Evolutionary conservation across 2,113 vertebrate genomes (phyloP), one percentile per base, ranked within the genome.

Genomic region (Ammospiza caudacuta): DNA sequence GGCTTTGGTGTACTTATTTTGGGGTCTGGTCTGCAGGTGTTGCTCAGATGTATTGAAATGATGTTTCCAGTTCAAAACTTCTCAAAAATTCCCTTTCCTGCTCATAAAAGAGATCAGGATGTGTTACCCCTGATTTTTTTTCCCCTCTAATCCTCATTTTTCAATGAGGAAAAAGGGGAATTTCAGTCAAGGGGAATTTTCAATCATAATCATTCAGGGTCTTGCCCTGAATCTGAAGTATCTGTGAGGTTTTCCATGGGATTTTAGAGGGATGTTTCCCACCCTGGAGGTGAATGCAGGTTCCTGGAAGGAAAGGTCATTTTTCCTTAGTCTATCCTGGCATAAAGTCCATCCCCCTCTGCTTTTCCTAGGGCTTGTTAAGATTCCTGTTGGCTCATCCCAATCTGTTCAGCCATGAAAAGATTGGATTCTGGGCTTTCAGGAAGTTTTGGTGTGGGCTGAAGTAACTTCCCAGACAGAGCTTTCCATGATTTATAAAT

Each of bases 1-100:
- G 9, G 49, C 0, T 0, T 68, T 15, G 28, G 4, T 1, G 39
- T 1, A 24, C 19, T 37, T 5, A 1, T 29, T 57, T 7, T 3
- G 39, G 41, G 22, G 12, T 15, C 28, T 31, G 9, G 3, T 11
- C 6, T 3, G 1, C 23, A 22, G 33, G 46, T 11, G 25, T 17
- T 9, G 20, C 12, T 80, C 9, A 0, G 27, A 0, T 15, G 27
- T 21, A 2, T 20, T 4, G 11, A 6, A 7, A 54, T 21, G 14
- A 14, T 10, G 7, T 7, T 85, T 41, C 9, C 6, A 1, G 35
- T 6, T 19, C 27, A 14, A 57, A 79, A 25, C 0, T 0, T 7
- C n/a, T 4, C 6, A 1, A 44, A 58, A 75, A 21, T 21, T 37
- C 13, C 27, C 4, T 37, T 89, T 63, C 2, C 19, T 27, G 18